These are phyloP conservation scores for Hypotaenidia philippensis DNA, from an alignment of 2,797 vertebrate species.

Conservation along the genomic window DNA sequence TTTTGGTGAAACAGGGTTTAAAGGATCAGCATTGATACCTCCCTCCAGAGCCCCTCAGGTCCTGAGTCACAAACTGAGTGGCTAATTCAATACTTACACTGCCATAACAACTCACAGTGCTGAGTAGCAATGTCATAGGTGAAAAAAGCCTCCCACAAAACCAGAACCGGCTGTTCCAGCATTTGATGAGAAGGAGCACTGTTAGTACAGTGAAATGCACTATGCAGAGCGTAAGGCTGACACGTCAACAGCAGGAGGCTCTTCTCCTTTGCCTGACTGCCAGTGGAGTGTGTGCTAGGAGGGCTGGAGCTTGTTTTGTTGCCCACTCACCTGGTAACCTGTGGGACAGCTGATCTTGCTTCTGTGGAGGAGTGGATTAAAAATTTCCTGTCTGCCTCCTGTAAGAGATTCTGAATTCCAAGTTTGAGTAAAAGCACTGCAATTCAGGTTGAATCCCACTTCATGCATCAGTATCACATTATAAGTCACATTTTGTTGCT, in stretches of 20 bases:
- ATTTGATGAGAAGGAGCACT: background rate
- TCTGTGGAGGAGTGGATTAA: background rate
- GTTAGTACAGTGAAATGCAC: background rate
- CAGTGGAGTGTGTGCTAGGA: background rate
- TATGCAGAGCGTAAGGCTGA: background rate
- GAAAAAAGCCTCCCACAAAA: background rate
- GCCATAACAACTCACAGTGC: accelerated
- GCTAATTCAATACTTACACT: background rate
- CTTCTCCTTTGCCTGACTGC: background rate
- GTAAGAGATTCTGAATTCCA: background rate
- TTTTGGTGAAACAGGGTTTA: background rate
- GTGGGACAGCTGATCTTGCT: background rate
- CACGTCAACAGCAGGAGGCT: background rate
- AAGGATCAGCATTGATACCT: background rate
- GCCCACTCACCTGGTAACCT: background rate
- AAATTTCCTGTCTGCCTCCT: background rate
- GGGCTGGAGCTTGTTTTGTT: background rate
- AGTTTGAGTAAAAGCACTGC: background rate
- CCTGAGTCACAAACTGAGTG: background rate
- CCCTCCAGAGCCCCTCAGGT: background rate
- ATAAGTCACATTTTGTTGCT: background rate
- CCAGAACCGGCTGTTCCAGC: background rate
- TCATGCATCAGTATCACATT: background rate
- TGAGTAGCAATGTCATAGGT: background rate
- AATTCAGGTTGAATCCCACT: background rate